Base-by-base conservation (phyloP, 2,113 vertebrate species). In the Callipepla squamata region DNA sequence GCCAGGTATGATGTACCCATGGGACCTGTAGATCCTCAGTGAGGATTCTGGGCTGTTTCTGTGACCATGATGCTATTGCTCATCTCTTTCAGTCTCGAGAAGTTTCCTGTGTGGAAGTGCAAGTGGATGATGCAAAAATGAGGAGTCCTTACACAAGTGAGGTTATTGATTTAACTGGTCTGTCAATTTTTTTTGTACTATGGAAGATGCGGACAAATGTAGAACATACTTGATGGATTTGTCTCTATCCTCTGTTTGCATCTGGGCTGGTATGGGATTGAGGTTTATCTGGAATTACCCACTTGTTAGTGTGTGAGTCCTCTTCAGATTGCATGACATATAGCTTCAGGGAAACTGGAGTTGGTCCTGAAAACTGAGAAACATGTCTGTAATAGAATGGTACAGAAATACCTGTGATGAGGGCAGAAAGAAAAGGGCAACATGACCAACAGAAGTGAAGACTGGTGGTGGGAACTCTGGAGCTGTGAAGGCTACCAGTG, bases 81-180 rank as follows among this genome's bases (percentile, higher is more conserved):
- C 89, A 18, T 95, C 32, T 96, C 10, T 97, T 97, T 58, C 77
- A 97, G 97, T 93, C 97, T 84, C 97, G 96, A 42, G 95, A 97
- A 87, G 19, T 97, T 92, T 94, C 87, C 62, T 92, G 90, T 73
- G 68, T 97, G 85, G 77, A 96, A 94, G 93, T 97, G 30, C 87
- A 92, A 4, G 91, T 96, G 67, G 34, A 94, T 28, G 85, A 84
- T 87, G 91, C 12, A 73, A 81, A 91, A 57, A 85, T 1, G 42
- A 75, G 61, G 88, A 94, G 30, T 3, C 55, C 67, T 92, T 63
- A 4, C 61, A 81, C 45, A 92, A 93, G 96, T 96, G 92, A 96
- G 91, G 30, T 48, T 95, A 68, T 72, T 61, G 26, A 25, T 76
- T 88, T 69, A 21, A 85, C 45, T 36, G 0, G 1, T 18, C 85